Evolutionary conservation across 2,888 invertebrate genomes (phyloP), one percentile per base, ranked within the genome.

Genomic region (Eupithecia inturbata): DNA sequence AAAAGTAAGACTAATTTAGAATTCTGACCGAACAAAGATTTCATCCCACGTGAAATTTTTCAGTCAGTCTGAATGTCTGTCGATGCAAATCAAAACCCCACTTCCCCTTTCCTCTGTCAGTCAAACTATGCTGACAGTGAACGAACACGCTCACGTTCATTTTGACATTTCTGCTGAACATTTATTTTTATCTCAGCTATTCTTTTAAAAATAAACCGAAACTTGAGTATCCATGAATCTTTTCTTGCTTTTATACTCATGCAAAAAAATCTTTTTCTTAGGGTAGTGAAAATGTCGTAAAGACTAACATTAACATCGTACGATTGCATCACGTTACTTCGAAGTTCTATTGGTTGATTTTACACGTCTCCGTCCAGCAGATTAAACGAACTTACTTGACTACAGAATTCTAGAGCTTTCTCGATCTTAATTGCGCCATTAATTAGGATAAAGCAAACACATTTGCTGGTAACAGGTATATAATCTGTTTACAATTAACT

Each of bases 401-500:
- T n/a, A 70, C 66, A 71, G 68, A 71, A 67, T 74, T 75, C 74
- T 76, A 73, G 76, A 67, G 69, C 76, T 74, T 76, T 77, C 66
- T 73, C 68, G 71, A 74, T 75, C 69, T 74, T 76, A 76, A 80
- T 77, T 69, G 72, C 68, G 70, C 69, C 77, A 75, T 79, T 78
- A 75, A 75, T 75, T 72, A 67, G 69, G 73, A 74, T 71, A 68
- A 76, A 71, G 76, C 71, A 76, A 76, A 76, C 76, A 76, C 76
- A 76, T 76, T 76, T 71, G 71, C 71, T 71, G 73, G 71, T 72
- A 70, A 75, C 73, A 73, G 72, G 73, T 68, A 71, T 71, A 67
- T 76, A 73, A 76, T 76, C 73, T 76, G 71, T 73, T 76, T 76
- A 68, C 68, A 73, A 76, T 73, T n/a, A n/a, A n/a, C n/a, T n/a